Base-by-base conservation (phyloP, 2,797 vertebrate genomes). In the Lutjanus argentimaculatus region DNA sequence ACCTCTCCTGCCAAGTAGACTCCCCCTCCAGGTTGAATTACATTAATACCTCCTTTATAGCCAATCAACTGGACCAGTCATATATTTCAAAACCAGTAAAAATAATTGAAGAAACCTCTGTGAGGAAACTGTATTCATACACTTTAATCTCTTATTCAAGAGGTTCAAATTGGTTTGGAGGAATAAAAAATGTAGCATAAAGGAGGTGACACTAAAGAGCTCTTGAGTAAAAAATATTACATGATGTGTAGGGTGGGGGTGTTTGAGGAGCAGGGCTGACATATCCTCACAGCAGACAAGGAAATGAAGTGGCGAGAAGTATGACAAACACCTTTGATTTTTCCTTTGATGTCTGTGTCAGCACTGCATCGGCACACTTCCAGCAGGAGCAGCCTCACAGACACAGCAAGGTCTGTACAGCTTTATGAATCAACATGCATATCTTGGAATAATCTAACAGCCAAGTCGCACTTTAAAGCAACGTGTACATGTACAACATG, bases 11-110 rank as follows among this genome's bases (percentile, higher is more conserved):
- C 90, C 92, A 94, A 92, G 90, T 76, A 73, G 73, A 90, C 90
- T 90, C 91, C 91, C 90, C 90, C 94, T 93, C 90, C 88, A 92
- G 91, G 91, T 90, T 89, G 87, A 92, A 91, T 85, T 82, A 85
- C 88, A 93, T 92, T 94, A 94, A 93, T 93, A 90, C 88, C 82
- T 87, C 36, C 87, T 95, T 91, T 92, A 93, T 87, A 92, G 89
- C 87, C 88, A 93, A 93, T 95, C 92, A 94, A 81, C 77, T 64
- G 84, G 87, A 93, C 90, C 52, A 76, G 85, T 89, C 82, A 62
- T 89, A 91, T 82, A 88, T 94, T 91, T 88, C 75, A 87, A 86
- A 90, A 89, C 76, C 85, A 88, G 87, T 87, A 84, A 88, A 92
- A 91, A 90, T 92, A 90, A 93, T 89, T 92, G 87, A 87, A 83